Percentiles rank a stretch among this genome's conserved stretches.
These are phyloP conservation scores for Scomber scombrus DNA, from an alignment of 2,113 vertebrate species.

Conservation along the genomic window DNA sequence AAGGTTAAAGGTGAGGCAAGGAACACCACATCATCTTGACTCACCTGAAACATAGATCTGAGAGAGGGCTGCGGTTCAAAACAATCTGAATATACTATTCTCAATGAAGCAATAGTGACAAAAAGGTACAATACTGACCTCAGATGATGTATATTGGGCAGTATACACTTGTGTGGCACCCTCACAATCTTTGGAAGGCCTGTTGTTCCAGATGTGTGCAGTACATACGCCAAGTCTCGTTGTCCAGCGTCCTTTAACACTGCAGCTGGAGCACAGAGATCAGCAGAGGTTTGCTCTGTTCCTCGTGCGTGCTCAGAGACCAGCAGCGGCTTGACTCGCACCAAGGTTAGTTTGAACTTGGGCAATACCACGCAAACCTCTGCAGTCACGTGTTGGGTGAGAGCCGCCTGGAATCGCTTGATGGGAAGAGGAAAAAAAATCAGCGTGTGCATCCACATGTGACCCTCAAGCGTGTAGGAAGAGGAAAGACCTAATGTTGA, in stretches of 20 bases:
- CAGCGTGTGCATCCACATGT: not conserved
- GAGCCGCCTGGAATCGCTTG: slow-evolving; percentile 86
- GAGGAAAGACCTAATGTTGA: not conserved
- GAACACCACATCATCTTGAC: slow-evolving; percentile 89
- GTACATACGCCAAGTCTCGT: slow-evolving; percentile 87
- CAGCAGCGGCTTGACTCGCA: slow-evolving; percentile 67
- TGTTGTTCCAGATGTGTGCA: slow-evolving; percentile 97
- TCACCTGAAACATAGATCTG: slow-evolving; percentile 90
- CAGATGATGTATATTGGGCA: slow-evolving; percentile 94
- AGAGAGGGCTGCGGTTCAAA: slow-evolving; percentile 32
- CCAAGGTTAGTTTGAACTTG: slow-evolving; percentile 85
- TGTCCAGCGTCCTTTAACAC: slow-evolving; percentile 40
- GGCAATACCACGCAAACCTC: slow-evolving; percentile 73
- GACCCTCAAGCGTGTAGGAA: not conserved
- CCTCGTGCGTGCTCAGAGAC: not conserved
- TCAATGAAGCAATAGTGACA: not conserved
- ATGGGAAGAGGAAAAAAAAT: slow-evolving; percentile 39
- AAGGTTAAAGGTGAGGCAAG: slow-evolving; percentile 95
- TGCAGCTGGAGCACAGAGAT: slow-evolving; percentile 6
- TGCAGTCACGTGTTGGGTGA: slow-evolving; percentile 66
- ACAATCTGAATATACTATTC: no score
- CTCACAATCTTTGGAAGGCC: slow-evolving; percentile 92
- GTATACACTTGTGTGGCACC: slow-evolving; percentile 94
- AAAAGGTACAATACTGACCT: slow-evolving; percentile 81
- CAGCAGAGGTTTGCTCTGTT: not conserved